These are phyloP conservation scores for Propithecus coquereli DNA, from an alignment of 2,113 vertebrate species.

Conservation along the genomic window DNA sequence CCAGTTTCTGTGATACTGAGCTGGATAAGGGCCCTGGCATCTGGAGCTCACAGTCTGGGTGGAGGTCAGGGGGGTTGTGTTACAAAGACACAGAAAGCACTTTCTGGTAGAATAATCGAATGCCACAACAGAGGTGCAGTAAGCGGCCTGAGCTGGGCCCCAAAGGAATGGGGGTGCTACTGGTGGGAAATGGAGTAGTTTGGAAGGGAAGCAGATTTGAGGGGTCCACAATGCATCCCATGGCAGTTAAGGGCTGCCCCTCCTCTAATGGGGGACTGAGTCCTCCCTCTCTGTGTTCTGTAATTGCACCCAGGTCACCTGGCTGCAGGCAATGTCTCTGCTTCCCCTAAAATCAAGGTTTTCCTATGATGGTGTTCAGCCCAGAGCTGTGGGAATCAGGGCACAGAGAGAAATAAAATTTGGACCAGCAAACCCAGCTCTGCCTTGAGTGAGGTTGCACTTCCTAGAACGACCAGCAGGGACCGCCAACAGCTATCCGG, in stretches of 20 bases:
- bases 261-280: rapidly evolving
- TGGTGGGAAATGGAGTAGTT: neutral
- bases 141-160: neutral
- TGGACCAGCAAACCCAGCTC: rapidly evolving
- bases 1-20: neutral
- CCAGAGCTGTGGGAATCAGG: neutral
- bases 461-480: neutral
- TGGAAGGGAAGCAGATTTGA: neutral
- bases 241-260: neutral
- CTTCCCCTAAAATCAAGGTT: neutral
- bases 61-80: rapidly evolving
- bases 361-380: neutral
- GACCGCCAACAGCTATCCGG: neutral
- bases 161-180: neutral
- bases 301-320: neutral
- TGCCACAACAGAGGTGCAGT: neutral
- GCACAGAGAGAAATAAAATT: neutral
- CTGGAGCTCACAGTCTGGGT: neutral
- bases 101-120: neutral
- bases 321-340: neutral
- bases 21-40: neutral
- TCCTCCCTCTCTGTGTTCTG: neutral
- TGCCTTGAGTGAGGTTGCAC: neutral
- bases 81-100: neutral
- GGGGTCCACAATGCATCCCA: neutral